phyloP scores from a whole-genome alignment of 2,888 invertebrate species.

The Chymomyza fuscimana region DNA sequence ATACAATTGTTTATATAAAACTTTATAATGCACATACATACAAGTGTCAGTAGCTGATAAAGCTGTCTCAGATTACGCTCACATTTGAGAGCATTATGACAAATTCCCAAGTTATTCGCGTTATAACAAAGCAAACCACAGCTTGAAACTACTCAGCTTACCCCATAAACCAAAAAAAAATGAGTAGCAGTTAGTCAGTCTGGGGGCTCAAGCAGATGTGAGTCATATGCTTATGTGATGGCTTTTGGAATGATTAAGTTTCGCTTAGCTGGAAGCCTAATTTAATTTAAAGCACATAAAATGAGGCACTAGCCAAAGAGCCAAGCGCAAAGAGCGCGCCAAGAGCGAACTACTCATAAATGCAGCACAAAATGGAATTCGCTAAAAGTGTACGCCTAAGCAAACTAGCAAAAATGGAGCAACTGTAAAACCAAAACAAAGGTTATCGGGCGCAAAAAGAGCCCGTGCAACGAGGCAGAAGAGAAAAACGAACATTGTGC shows the following conservation, averaged over 20 bases:
- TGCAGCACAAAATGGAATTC: slow-evolving; percentile 3
- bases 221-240: slow-evolving; percentile 34
- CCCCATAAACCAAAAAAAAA: neutral
- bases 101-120: neutral
- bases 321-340: slow-evolving; percentile 20
- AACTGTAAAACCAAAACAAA: slow-evolving; percentile 52
- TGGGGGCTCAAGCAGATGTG: slow-evolving; percentile 8
- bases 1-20: no score
- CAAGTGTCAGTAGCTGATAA: neutral
- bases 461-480: neutral
- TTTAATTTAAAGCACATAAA: slow-evolving; percentile 48
- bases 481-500: slow-evolving; percentile 20
- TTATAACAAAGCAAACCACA: neutral
- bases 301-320: slow-evolving; percentile 32
- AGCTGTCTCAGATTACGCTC: neutral
- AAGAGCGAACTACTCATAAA: slow-evolving; percentile 13
- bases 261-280: slow-evolving; percentile 43
- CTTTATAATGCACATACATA: no score
- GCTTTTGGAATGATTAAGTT: slow-evolving; percentile 24
- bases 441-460: slow-evolving; percentile 50
- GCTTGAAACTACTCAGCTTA: neutral
- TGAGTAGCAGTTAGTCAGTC: neutral
- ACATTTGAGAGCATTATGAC: neutral
- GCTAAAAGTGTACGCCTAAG: slow-evolving; percentile 3
- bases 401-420: slow-evolving; percentile 36